Conservation (phyloP, 2,113 vertebrate species). For the Pteruthius melanotis region DNA sequence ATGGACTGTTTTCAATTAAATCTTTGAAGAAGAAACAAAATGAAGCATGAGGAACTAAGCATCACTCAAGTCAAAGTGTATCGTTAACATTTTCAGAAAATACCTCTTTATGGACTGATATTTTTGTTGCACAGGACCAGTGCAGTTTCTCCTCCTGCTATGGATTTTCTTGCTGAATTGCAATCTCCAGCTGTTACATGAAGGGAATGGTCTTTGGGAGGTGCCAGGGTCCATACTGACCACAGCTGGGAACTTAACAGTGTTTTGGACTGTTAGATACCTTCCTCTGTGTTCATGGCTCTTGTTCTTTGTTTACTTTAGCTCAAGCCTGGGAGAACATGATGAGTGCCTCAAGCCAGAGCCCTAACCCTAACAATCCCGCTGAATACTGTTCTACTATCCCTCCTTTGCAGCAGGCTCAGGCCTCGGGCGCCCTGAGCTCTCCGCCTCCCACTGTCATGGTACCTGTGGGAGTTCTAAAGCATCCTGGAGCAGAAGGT, state of each 20-base stretch:
- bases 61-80: not conserved
- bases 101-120: not conserved
- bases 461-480: constrained; percentile 97
- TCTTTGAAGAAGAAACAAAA: not conserved
- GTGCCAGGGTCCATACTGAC: not conserved
- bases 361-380: constrained; percentile 98
- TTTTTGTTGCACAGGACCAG: not conserved
- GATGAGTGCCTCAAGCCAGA: constrained; percentile 85
- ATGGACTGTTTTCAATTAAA: not conserved
- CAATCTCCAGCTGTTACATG: not conserved
- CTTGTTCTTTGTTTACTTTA: constrained; percentile 77
- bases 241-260: not conserved
- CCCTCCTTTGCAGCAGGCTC: constrained; percentile 96
- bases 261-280: not conserved
- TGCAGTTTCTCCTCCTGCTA: not conserved
- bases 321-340: constrained; percentile 89
- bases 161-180: not conserved
- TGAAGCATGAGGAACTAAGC: not conserved
- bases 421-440: constrained; percentile 93
- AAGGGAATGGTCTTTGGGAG: not conserved
- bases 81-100: not conserved
- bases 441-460: constrained; percentile 97
- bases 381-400: constrained; percentile 99
- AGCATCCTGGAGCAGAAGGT: constrained; percentile 92
- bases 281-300: constrained; percentile 63